These are phyloP conservation scores for Mirounga angustirostris DNA, from an alignment of 2,113 vertebrate species.

Conservation along the genomic window DNA sequence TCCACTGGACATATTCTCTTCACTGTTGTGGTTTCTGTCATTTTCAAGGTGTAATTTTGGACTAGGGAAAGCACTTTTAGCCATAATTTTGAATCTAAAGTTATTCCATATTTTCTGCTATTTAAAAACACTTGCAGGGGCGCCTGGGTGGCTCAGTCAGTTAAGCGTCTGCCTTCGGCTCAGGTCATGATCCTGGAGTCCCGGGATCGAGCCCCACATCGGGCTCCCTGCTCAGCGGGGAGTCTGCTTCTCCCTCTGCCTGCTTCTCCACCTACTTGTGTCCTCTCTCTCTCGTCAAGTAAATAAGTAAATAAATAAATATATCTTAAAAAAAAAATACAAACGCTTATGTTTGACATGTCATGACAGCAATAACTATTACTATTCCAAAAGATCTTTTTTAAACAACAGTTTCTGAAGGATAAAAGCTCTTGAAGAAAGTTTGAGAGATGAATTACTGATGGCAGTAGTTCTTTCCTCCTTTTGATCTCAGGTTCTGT, in stretches of 20 bases:
- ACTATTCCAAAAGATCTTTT: neutral
- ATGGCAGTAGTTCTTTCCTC: neutral
- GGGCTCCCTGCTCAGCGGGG: no score
- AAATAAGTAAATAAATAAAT: no score
- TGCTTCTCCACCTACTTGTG: no score
- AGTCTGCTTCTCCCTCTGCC: no score
- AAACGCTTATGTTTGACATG: neutral
- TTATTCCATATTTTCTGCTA: neutral
- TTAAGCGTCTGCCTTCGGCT: no score
- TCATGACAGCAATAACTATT: neutral
- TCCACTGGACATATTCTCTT: neutral
- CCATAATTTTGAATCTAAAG: neutral
- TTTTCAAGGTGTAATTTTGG: neutral
- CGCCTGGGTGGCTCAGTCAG: no score
- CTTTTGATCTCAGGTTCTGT: neutral
- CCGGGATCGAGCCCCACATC: no score
- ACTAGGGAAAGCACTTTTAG: neutral
- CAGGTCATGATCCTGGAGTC: no score
- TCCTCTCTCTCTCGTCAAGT: no score
- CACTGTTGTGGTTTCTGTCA: neutral
- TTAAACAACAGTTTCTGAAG: neutral
- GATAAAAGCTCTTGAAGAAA: neutral
- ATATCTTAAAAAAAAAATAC: neutral
- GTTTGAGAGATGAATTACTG: neutral
- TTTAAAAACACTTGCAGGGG: neutral